phyloP scores from a whole-genome alignment of 1,140 invertebrate genomes.

The Varroa destructor region DNA sequence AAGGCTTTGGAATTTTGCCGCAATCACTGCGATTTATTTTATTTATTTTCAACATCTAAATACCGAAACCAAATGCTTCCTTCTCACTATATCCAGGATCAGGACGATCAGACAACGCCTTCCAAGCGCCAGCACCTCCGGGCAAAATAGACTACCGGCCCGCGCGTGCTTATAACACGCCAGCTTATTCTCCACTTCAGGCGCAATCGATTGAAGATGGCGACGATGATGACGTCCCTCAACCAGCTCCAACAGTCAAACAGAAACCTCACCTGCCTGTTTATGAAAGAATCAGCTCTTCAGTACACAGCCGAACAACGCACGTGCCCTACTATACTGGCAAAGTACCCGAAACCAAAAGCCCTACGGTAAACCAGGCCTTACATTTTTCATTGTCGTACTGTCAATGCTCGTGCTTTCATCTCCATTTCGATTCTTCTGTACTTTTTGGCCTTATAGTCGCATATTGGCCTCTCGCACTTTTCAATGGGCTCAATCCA shows the following conservation, averaged over 20 bases:
- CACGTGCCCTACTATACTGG: conserved; percentile 4
- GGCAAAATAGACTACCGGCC: not conserved
- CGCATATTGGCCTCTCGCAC: no score
- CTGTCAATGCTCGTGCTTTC: no score
- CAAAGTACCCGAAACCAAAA: not conserved
- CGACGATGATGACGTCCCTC: not conserved
- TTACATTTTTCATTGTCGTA: not conserved
- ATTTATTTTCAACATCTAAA: no score
- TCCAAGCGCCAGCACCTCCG: conserved; percentile 6
- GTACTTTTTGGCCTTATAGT: no score
- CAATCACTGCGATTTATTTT: no score
- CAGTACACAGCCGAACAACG: not conserved
- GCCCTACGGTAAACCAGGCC: not conserved
- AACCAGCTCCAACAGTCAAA: not conserved
- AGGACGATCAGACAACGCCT: conserved; percentile 4
- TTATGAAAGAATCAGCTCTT: not conserved
- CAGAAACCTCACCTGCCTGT: not conserved
- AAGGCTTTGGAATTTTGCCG: no score
- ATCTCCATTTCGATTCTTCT: no score
- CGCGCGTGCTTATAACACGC: not conserved
- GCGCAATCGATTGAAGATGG: conserved; percentile 18
- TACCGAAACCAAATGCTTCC: no score
- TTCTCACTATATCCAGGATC: not conserved
- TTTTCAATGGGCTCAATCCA: not conserved
- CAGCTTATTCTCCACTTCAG: conserved; percentile 10